Evolutionary conservation across 1,140 invertebrate genomes (phyloP).

Genomic region (Zaprionus capensis): DNA sequence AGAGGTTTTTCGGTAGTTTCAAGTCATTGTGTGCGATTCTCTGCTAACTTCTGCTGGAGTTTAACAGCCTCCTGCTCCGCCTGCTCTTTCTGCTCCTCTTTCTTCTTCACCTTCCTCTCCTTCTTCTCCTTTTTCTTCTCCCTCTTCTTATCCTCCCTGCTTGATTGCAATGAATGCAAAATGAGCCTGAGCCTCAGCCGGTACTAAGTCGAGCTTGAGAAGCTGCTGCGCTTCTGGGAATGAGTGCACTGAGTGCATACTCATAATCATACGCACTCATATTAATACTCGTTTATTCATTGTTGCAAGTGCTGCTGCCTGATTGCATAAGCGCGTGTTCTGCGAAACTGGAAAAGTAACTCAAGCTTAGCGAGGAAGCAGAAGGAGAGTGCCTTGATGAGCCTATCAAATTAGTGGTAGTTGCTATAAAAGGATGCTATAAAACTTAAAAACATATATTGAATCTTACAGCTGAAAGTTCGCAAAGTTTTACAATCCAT

Average conservation of each 20-base stretch:
- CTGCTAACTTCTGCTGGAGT: slow-evolving; percentile 8
- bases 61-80: neutral
- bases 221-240: slow-evolving; percentile 4
- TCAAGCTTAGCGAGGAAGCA: neutral
- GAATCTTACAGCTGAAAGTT: too few species aligned
- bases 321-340: slow-evolving; percentile 11
- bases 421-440: neutral
- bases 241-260: slow-evolving; percentile 9
- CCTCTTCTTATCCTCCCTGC: neutral
- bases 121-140: neutral
- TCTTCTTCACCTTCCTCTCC: neutral
- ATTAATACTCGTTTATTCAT: slow-evolving; percentile 19
- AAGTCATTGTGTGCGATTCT: slow-evolving; percentile 55
- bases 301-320: slow-evolving; percentile 17
- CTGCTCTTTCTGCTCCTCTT: neutral
- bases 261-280: neutral
- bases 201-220: neutral
- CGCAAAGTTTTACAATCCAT: too few species aligned
- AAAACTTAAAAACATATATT: too few species aligned
- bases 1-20: slow-evolving; percentile 47
- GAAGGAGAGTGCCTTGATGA: neutral
- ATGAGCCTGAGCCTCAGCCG: slow-evolving; percentile 1
- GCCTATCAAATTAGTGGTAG: neutral
- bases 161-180: slow-evolving; percentile 24
- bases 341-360: neutral